Evolutionary conservation across 2,888 invertebrate species (phyloP), one percentile per base, ranked within the genome.

Genomic region (Pardosa pseudoannulata): DNA sequence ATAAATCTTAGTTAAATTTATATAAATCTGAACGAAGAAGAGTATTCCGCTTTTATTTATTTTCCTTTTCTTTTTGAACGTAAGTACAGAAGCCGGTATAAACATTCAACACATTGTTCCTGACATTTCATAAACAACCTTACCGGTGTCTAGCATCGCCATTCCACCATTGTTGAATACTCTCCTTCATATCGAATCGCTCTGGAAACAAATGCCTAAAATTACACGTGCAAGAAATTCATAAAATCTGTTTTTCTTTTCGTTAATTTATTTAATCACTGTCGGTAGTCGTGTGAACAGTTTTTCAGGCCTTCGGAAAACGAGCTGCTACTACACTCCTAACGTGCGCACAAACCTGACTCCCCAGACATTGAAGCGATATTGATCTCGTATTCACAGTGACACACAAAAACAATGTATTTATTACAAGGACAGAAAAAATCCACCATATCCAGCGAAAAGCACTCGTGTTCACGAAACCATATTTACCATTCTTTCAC

Each of bases 91-190:
- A 56, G 73, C 78, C 83, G 73, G 78, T 41, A 39, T 73, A 71
- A 78, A 78, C 73, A 70, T 73, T 78, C 83, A 85, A 85, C 83
- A 85, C 78, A 85, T 85, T 68, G 83, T 29, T 31, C 29, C 32
- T 3, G 46, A 23, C 39, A 68, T 36, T 78, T 71, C 56, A 62
- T n/a, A 62, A 74, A 64, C 32, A 28, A 50, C 41, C 78, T 73
- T 79, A 78, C 83, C 83, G 83, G 67, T 73, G 46, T 23, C 36
- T 65, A 11, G 39, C 67, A 76, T 85, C 83, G 29, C 72, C 76
- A 62, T 79, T 71, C 83, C 83, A 78, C 78, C 78, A 85, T 31
- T 78, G 83, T 62, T 41, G 78, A 67, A 85, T 36, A 65, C 28
- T 78, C n/a, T 79, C 67, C 68, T 78, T 78, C 83, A 85, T 79